Conservation (phyloP, 2,113 vertebrate species). For the Chloebia gouldiae region DNA sequence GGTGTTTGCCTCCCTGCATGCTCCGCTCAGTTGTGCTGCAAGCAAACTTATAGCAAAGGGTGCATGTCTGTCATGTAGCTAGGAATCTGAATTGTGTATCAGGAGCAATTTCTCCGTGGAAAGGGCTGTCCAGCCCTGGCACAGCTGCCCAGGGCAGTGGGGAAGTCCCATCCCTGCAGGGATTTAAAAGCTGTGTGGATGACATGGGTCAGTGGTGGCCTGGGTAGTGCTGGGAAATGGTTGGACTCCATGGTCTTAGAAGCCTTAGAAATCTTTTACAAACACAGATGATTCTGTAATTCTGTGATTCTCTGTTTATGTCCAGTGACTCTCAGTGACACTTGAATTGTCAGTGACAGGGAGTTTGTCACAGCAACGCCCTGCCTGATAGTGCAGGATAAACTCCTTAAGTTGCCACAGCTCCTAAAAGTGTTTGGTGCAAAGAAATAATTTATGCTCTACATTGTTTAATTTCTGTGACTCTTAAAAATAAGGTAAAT, state of each 20-base stretch:
- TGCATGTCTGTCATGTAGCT: neutral
- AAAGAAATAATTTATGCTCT: neutral
- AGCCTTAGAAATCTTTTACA: neutral
- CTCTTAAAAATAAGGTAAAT: neutral
- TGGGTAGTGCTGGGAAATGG: no score
- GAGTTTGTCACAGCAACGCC: neutral
- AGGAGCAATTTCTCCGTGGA: rapidly evolving
- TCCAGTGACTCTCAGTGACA: neutral
- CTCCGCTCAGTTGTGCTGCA: neutral
- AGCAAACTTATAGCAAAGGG: rapidly evolving
- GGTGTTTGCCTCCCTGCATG: neutral
- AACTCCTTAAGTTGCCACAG: rapidly evolving
- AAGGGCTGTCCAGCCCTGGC: no score
- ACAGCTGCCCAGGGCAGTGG: neutral
- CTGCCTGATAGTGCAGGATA: neutral
- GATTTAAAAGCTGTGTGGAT: rapidly evolving
- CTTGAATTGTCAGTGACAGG: neutral
- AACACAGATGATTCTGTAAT: neutral
- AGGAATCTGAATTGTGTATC: neutral
- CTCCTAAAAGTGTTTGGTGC: neutral
- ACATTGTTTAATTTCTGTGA: rapidly evolving
- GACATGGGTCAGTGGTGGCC: neutral
- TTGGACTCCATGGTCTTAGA: neutral
- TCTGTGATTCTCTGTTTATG: neutral
- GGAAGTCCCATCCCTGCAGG: no score